Conservation (phyloP, 2,888 invertebrate species). For the Temnothorax rugatulus region DNA sequence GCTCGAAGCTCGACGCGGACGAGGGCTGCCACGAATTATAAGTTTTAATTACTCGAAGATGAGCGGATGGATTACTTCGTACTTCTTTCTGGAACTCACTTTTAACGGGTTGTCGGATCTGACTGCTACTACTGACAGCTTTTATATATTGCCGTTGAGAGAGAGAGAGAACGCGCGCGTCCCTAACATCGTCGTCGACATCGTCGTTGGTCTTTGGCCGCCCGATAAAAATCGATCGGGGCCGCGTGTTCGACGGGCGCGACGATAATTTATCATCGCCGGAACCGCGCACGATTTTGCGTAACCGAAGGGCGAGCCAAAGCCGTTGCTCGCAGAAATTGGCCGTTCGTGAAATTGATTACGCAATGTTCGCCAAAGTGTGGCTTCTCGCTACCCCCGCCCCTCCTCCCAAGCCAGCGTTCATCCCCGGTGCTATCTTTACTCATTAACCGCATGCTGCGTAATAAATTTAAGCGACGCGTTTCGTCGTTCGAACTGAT, state of each 20-base stretch:
- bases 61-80: constrained; percentile 82
- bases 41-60: constrained; percentile 84
- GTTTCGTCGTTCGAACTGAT: constrained; percentile 4
- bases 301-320: constrained; percentile 72
- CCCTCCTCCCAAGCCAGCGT: neutral
- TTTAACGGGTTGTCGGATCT: constrained; percentile 72
- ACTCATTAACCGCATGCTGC: constrained; percentile 55
- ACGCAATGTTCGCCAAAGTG: constrained; percentile 60
- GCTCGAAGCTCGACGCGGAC: constrained; percentile 55
- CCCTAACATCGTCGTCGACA: constrained; percentile 17
- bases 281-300: constrained; percentile 73
- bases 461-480: constrained; percentile 41
- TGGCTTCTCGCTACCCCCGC: constrained; percentile 14
- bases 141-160: constrained; percentile 67
- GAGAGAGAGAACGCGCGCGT: constrained; percentile 26
- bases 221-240: constrained; percentile 71
- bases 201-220: constrained; percentile 19
- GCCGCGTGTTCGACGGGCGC: constrained; percentile 63
- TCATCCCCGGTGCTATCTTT: constrained; percentile 46
- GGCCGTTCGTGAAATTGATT: constrained; percentile 74
- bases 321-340: constrained; percentile 73
- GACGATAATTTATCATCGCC: constrained; percentile 74
- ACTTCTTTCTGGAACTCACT: constrained; percentile 74
- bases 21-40: constrained; percentile 81
- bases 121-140: constrained; percentile 59